Conservation (phyloP, 2,888 invertebrate species). For the Drosophila gaucha region DNA sequence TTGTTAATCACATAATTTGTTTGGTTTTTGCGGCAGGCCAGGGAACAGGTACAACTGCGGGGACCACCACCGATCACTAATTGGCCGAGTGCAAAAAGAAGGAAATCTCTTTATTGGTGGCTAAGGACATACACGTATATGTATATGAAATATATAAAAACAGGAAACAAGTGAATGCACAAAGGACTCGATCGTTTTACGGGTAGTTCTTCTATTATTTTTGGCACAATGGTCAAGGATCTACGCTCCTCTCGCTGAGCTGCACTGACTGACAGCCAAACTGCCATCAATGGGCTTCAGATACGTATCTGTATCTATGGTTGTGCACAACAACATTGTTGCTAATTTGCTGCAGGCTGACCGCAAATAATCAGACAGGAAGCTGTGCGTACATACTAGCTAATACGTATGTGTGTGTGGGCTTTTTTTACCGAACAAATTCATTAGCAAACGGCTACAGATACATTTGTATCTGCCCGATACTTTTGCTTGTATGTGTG, state of each 20-base stretch:
- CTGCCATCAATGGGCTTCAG: constrained; percentile 7
- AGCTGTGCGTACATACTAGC: constrained; percentile 35
- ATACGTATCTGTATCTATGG: constrained; percentile 21
- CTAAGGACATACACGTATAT: constrained; percentile 35
- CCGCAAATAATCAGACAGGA: constrained; percentile 76
- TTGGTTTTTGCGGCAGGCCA: constrained; percentile 54
- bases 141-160: constrained; percentile 3
- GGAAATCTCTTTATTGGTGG: constrained; percentile 70
- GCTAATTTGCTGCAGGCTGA: constrained; percentile 64
- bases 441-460: constrained; percentile 58
- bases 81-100: constrained; percentile 55
- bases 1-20: constrained; percentile 74
- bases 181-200: constrained; percentile 41
- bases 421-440: constrained; percentile 52
- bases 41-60: constrained; percentile 47
- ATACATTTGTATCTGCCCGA: constrained; percentile 7
- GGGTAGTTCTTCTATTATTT: constrained; percentile 26
- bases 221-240: constrained; percentile 66
- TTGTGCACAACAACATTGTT: constrained; percentile 59
- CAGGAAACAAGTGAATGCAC: constrained; percentile 62
- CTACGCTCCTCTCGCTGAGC: constrained; percentile 52
- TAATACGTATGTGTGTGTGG: constrained; percentile 40
- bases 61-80: constrained; percentile 58
- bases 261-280: constrained; percentile 42
- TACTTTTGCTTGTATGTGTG: constrained; percentile 15